phyloP scores from a whole-genome alignment of 2,888 invertebrate genomes.

The Calephelis perditalis region DNA sequence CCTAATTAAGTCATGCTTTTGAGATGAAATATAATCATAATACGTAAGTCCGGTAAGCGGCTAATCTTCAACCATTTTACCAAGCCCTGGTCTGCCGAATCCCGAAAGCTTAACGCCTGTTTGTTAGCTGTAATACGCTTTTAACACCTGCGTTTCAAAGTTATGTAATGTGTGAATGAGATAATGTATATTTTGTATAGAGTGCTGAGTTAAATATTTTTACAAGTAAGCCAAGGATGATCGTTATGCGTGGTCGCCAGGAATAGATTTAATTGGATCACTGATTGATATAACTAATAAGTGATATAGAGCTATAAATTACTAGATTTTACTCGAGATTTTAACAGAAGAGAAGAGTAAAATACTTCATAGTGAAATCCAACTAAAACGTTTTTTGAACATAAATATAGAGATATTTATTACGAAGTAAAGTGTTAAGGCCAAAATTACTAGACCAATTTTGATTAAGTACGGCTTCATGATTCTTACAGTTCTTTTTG shows the following conservation, averaged over 20 bases:
- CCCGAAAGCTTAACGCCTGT: conserved; percentile 68
- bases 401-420: too few relatives aligned
- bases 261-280: conserved; percentile 39
- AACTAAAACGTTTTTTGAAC: too few relatives aligned
- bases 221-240: conserved; percentile 30
- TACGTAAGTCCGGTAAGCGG: conserved; percentile 45
- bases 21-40: conserved; percentile 56
- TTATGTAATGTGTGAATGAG: conserved; percentile 52
- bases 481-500: too few relatives aligned
- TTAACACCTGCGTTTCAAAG: conserved; percentile 68
- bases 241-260: conserved; percentile 33
- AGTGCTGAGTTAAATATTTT: conserved; percentile 47
- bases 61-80: conserved; percentile 70
- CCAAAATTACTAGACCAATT: too few relatives aligned
- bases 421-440: too few relatives aligned
- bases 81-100: conserved; percentile 59
- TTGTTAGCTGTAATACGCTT: conserved; percentile 69
- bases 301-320: too few relatives aligned
- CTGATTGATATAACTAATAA: conserved; percentile 25
- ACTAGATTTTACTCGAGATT: too few relatives aligned
- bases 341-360: too few relatives aligned
- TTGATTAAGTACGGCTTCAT: too few relatives aligned
- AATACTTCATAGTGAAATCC: too few relatives aligned
- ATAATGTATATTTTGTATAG: conserved; percentile 52
- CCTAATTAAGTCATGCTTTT: conserved; percentile 46